These are phyloP conservation scores for Leucoptera coffeella DNA, from an alignment of 2,888 invertebrate genomes.

Conservation along the genomic window DNA sequence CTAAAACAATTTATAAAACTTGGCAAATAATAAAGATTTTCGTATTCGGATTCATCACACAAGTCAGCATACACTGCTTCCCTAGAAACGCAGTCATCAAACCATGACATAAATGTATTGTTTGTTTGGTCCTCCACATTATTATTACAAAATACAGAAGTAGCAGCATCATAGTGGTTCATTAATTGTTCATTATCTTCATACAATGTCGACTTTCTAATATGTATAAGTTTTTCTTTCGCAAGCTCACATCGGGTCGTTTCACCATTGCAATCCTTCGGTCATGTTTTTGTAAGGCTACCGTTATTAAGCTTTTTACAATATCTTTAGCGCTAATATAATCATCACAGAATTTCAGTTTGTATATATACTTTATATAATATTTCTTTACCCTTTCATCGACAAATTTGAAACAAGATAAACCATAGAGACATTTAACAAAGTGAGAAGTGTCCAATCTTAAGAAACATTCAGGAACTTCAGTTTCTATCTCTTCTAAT, in stretches of 20 bases:
- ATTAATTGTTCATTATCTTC: slow-evolving; percentile 4
- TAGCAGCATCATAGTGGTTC: too few species aligned
- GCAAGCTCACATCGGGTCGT: slow-evolving; percentile 5
- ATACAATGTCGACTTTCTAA: background rate
- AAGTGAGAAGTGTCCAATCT: slow-evolving; percentile 6
- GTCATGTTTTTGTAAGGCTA: too few species aligned
- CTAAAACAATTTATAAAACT: slow-evolving; percentile 4
- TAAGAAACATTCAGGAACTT: slow-evolving; percentile 3
- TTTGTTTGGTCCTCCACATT: too few species aligned
- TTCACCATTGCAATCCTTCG: too few species aligned
- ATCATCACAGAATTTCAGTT: slow-evolving; percentile 5
- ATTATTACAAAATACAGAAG: too few species aligned
- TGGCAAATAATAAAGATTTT: slow-evolving; percentile 6
- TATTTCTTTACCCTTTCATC: slow-evolving; percentile 5
- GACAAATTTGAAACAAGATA: slow-evolving; percentile 5
- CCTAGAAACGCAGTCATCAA: slow-evolving; percentile 3
- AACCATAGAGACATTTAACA: slow-evolving; percentile 4
- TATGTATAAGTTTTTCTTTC: slow-evolving; percentile 4
- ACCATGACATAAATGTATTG: slow-evolving; percentile 1
- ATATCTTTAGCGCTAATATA: slow-evolving; percentile 5
- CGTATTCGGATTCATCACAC: slow-evolving; percentile 1
- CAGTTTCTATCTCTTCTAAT: background rate
- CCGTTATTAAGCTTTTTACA: too few species aligned
- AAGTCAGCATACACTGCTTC: slow-evolving; percentile 5
- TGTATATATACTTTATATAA: slow-evolving; percentile 3